Evolutionary conservation across 2,888 invertebrate species (phyloP), one percentile per base, ranked within the genome.

Genomic region (Cephonodes hylas): DNA sequence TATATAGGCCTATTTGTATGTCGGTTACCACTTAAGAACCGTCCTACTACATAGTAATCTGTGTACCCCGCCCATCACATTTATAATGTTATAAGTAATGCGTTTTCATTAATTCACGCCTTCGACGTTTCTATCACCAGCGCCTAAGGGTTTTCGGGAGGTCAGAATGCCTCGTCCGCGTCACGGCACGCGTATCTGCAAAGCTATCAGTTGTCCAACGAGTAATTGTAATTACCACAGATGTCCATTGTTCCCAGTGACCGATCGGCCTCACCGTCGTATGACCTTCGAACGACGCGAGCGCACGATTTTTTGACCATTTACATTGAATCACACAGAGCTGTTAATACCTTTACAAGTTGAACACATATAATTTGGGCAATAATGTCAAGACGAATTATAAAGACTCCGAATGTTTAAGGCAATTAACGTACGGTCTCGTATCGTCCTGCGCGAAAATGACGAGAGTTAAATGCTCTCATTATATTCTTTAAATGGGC

Each of bases 161-260:
- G 48, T 53, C 27, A 53, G 3, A 25, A 27, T 2, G 7, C 3
- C 42, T 13, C 4, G 53, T 10, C 27, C 27, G 48, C 48, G 27
- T 53, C 27, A 53, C 48, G 53, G 27, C 15, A 31, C 53, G 53
- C 53, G 63, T 85, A 86, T 84, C 84, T 69, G 67, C 66, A 66
- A 66, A 77, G 74, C 77, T 83, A 86, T 88, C 84, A 73, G 79
- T 90, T 89, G 88, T 88, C 79, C 86, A 89, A 91, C 80, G 79
- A 86, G 84, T 86, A 88, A 86, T 86, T 89, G 86, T 89, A 89
- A 90, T 91, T 91, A 91, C 89, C 89, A 89, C 86, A 84, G 91
- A 91, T 91, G 87, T 80, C 89, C 80, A 90, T 92, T 91, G 91
- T 91, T 88, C 85, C 78, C 73, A 81, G 84, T 87, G 88, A 86